Percentiles rank a stretch among this genome's conserved stretches.
Evolutionary conservation across 2,888 invertebrate species (phyloP).

Genomic region (Microctonus brassicae): DNA sequence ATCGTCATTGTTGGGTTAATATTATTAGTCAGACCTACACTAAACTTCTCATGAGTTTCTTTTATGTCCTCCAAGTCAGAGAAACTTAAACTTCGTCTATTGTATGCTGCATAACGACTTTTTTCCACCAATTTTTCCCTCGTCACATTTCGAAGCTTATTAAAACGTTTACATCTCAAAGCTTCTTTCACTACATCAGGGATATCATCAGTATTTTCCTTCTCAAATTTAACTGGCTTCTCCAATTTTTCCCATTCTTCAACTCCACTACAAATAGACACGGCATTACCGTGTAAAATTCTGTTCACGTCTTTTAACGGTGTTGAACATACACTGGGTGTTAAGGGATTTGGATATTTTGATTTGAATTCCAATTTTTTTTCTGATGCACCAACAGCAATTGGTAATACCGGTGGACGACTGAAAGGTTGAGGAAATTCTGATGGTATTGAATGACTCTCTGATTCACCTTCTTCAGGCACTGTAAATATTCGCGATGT

Average conservation of each 20-base stretch:
- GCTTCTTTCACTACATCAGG: conserved; percentile 70
- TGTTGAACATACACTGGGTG: conserved; percentile 83
- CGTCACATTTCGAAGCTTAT: conserved; percentile 59
- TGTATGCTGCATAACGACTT: conserved; percentile 48
- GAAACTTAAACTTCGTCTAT: conserved; percentile 72
- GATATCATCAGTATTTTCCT: conserved; percentile 59
- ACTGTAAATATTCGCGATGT: conserved; percentile 86
- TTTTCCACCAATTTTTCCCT: conserved; percentile 47
- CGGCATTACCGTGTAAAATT: conserved; percentile 79
- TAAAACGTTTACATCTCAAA: conserved; percentile 66
- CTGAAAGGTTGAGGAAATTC: conserved; percentile 44
- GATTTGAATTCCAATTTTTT: conserved; percentile 53
- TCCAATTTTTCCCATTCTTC: conserved; percentile 55
- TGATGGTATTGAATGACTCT: conserved; percentile 39
- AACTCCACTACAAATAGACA: conserved; percentile 80
- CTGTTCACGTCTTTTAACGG: conserved; percentile 82
- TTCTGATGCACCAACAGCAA: conserved; percentile 50
- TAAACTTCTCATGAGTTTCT: conserved; percentile 68
- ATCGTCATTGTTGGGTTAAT: conserved; percentile 57
- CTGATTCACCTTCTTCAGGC: conserved; percentile 79
- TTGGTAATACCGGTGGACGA: conserved; percentile 44
- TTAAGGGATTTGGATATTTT: conserved; percentile 73
- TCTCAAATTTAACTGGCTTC: conserved; percentile 37
- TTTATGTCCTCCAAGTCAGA: conserved; percentile 77
- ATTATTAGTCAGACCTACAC: conserved; percentile 53